Percentiles rank a stretch among this genome's conserved stretches.
These are phyloP conservation scores for Coenobita brevimanus DNA, from an alignment of 1,140 invertebrate species.

Conservation along the genomic window DNA sequence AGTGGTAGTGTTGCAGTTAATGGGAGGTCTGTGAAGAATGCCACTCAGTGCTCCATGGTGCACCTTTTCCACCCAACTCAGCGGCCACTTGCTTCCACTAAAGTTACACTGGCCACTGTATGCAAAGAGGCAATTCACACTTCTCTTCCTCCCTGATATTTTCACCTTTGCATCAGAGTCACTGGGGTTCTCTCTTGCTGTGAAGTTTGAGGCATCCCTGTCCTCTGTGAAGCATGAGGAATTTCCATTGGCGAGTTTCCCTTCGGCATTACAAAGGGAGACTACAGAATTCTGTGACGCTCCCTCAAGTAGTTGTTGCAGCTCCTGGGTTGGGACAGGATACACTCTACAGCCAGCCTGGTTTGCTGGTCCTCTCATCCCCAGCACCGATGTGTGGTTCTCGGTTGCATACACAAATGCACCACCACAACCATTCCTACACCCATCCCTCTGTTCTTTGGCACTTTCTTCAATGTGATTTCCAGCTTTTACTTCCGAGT, in stretches of 20 bases:
- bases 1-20: background rate
- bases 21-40: conserved; percentile 10
- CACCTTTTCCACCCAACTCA: conserved; percentile 82
- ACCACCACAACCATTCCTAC: conserved; percentile 72
- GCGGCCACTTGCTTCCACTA: conserved; percentile 90
- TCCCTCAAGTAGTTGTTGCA: background rate
- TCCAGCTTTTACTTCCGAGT: background rate
- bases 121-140: conserved; percentile 81
- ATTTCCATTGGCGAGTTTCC: background rate
- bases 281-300: background rate
- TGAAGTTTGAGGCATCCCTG: too few species aligned
- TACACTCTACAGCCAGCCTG: conserved; percentile 57
- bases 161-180: too few species aligned
- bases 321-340: conserved; percentile 12
- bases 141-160: too few species aligned
- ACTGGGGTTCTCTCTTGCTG: too few species aligned
- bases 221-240: too few species aligned
- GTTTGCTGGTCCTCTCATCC: conserved; percentile 82
- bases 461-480: background rate
- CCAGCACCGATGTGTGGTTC: conserved; percentile 96
- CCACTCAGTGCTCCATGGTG: conserved; percentile 78
- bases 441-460: background rate
- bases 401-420: conserved; percentile 89
- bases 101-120: conserved; percentile 97
- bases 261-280: background rate